Evolutionary conservation across 2,113 vertebrate genomes (phyloP).

Genomic region (Plectropomus leopardus): DNA sequence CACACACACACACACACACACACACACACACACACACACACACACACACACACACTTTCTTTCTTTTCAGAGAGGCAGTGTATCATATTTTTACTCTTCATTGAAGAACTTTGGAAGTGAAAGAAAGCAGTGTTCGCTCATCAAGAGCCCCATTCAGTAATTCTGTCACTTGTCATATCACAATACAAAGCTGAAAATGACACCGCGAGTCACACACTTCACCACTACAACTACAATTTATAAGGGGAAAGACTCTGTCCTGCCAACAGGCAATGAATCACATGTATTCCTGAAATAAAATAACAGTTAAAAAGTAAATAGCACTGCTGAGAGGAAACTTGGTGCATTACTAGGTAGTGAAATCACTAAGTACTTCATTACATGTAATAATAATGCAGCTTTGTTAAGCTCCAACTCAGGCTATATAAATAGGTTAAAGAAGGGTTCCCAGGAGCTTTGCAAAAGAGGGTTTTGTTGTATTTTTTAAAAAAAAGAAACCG

Average conservation of each 20-base stretch:
- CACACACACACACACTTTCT: background rate
- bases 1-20: background rate
- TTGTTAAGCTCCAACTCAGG: background rate
- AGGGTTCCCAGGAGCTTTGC: background rate
- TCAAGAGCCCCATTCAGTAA: constrained; percentile 30
- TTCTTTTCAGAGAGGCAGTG: background rate
- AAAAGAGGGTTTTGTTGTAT: background rate
- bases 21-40: background rate
- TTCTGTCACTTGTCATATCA: constrained; percentile 32
- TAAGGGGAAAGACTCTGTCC: background rate
- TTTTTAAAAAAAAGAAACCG: no score
- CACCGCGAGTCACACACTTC: constrained; percentile 7
- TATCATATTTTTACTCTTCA: constrained; percentile 29
- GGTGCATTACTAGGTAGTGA: background rate
- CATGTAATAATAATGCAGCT: background rate
- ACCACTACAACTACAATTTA: background rate
- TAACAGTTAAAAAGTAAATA: background rate
- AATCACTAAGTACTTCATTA: background rate
- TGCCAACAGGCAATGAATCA: background rate
- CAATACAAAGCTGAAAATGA: constrained; percentile 29
- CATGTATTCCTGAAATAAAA: background rate
- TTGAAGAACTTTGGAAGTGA: constrained; percentile 3
- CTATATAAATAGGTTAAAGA: background rate
- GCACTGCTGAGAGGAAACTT: no score
- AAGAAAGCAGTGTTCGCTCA: constrained; percentile 36